Evolutionary conservation across 2,113 vertebrate genomes (phyloP).

Genomic region (Oncorhynchus tshawytscha): DNA sequence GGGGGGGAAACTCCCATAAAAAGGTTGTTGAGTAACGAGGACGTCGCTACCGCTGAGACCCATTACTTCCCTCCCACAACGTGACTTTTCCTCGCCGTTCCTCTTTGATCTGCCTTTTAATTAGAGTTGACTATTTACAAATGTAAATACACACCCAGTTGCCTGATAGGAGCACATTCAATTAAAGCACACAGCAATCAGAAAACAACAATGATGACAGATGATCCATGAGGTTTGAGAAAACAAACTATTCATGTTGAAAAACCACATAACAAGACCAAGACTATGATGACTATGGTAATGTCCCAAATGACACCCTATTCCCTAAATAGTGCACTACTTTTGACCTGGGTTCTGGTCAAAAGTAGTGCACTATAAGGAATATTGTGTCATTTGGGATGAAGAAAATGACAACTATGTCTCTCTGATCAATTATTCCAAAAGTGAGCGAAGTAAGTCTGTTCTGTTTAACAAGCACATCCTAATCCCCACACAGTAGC

Average conservation of each 20-base stretch:
- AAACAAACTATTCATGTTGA: neutral
- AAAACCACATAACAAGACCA: neutral
- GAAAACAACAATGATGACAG: neutral
- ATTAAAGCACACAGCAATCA: neutral
- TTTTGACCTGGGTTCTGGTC: too few species aligned
- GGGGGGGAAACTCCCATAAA: neutral
- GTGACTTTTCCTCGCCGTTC: neutral
- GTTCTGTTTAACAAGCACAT: neutral
- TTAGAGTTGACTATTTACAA: constrained; percentile 1
- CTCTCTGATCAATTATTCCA: neutral
- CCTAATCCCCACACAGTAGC: neutral
- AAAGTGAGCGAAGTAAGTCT: neutral
- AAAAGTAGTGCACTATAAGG: too few species aligned
- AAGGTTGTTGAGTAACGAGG: neutral
- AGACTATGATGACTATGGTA: too few species aligned
- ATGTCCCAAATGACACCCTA: too few species aligned
- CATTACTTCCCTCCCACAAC: neutral
- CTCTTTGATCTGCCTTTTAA: constrained; percentile 21
- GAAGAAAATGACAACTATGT: neutral
- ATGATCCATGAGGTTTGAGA: neutral
- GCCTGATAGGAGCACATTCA: neutral
- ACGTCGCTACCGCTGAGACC: constrained; percentile 12
- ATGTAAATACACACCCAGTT: neutral
- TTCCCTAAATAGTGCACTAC: too few species aligned
- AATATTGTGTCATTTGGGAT: too few species aligned